Conservation (phyloP, 1,140 invertebrate species). For the Theocolax elegans region DNA sequence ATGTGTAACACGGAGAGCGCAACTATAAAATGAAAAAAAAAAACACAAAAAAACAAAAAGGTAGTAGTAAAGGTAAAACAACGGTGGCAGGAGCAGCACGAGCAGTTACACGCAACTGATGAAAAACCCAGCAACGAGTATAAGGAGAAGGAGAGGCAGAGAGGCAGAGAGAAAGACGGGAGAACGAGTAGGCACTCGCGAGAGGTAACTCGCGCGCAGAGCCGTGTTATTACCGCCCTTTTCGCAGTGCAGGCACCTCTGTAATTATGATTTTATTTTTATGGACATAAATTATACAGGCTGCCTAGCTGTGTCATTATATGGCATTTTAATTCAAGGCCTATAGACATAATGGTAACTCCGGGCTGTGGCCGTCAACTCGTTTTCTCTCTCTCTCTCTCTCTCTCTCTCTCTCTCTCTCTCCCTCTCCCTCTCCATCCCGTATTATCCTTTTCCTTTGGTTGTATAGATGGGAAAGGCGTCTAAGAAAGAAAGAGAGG, state of each 20-base stretch:
- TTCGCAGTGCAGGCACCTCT: constrained; percentile 61
- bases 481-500: too few species aligned
- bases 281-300: constrained; percentile 66
- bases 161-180: background rate
- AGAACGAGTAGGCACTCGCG: background rate
- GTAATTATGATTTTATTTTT: constrained; percentile 68
- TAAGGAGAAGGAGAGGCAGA: background rate
- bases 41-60: background rate
- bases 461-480: too few species aligned
- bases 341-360: constrained; percentile 65
- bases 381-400: constrained; percentile 30
- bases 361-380: constrained; percentile 47
- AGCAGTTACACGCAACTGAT: constrained; percentile 46
- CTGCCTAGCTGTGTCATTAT: constrained; percentile 64
- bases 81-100: background rate
- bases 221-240: constrained; percentile 65
- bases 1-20: too few species aligned
- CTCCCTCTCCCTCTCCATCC: background rate
- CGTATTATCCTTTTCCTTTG: too few species aligned
- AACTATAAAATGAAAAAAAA: background rate
- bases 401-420: constrained; percentile 19
- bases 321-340: constrained; percentile 67
- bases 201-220: constrained; percentile 41
- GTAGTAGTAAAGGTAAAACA: background rate
- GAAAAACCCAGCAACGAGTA: background rate